These are phyloP conservation scores for Tipula unca DNA, from an alignment of 2,888 invertebrate genomes.

Conservation along the genomic window DNA sequence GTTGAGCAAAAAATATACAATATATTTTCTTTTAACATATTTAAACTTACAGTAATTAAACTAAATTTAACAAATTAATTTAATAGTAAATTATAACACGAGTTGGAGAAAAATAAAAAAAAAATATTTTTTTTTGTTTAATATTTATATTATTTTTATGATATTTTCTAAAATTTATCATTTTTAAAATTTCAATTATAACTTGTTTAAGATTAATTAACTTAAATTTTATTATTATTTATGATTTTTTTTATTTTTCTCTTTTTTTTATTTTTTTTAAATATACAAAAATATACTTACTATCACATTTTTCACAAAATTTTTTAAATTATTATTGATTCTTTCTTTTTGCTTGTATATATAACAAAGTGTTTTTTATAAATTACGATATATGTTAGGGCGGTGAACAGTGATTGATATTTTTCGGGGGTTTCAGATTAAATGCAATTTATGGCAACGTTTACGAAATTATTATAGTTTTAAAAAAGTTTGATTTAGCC, in stretches of 20 bases:
- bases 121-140: not conserved
- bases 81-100: not conserved
- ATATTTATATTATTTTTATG: not conserved
- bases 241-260: not conserved
- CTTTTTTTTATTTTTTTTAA: conserved; percentile 15
- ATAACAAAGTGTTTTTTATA: not conserved
- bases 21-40: not conserved
- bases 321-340: conserved; percentile 16
- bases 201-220: not conserved
- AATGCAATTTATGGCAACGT: no score
- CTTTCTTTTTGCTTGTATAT: not conserved
- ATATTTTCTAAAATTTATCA: not conserved
- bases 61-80: not conserved
- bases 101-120: not conserved
- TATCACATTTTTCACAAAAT: conserved; percentile 20
- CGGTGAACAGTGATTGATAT: not conserved
- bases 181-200: not conserved
- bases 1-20: conserved; percentile 9
- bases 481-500: no score
- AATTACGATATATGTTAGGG: not conserved
- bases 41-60: not conserved
- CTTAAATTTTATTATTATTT: conserved; percentile 10
- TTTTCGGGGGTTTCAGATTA: no score
- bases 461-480: no score
- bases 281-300: conserved; percentile 20